These are phyloP conservation scores for Darevskia nairensis DNA, from an alignment of 2,797 vertebrate species.

Conservation along the genomic window DNA sequence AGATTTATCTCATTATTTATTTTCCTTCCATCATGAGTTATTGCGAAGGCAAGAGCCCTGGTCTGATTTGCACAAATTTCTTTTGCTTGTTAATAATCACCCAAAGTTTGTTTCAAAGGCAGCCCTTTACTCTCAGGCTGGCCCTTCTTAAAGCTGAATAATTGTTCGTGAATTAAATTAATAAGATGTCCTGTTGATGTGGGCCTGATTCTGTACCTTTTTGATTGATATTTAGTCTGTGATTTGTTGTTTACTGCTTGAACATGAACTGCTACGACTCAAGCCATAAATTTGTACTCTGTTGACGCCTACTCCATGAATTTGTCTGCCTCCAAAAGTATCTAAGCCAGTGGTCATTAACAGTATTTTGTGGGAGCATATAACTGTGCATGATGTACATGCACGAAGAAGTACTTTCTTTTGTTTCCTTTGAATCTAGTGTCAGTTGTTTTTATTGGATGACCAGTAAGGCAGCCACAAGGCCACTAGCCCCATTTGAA, in stretches of 20 bases:
- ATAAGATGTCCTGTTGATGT: not conserved
- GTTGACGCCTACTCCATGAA: too few relatives aligned
- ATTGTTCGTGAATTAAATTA: not conserved
- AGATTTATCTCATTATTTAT: not conserved
- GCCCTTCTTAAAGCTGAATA: not conserved
- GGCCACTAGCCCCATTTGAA: too few relatives aligned
- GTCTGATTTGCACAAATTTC: not conserved
- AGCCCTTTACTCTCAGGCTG: not conserved
- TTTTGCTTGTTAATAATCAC: not conserved
- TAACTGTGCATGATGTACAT: too few relatives aligned
- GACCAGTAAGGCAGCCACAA: not conserved
- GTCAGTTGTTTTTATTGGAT: not conserved
- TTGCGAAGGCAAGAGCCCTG: not conserved
- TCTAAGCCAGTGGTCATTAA: not conserved
- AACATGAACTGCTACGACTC: not conserved
- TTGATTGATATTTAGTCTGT: not conserved
- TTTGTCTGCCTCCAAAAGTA: too few relatives aligned
- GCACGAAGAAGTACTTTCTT: not conserved
- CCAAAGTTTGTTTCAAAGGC: not conserved
- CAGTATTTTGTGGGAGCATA: not conserved
- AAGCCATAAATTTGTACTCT: not conserved
- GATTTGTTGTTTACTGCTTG: not conserved
- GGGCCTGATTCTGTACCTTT: not conserved
- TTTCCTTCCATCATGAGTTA: not conserved
- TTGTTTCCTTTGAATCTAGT: not conserved